A percentile compares a stretch with the other conserved stretches of the same genome.
Conservation (phyloP, 2,797 vertebrate species). For the Chiloscyllium punctatum region DNA sequence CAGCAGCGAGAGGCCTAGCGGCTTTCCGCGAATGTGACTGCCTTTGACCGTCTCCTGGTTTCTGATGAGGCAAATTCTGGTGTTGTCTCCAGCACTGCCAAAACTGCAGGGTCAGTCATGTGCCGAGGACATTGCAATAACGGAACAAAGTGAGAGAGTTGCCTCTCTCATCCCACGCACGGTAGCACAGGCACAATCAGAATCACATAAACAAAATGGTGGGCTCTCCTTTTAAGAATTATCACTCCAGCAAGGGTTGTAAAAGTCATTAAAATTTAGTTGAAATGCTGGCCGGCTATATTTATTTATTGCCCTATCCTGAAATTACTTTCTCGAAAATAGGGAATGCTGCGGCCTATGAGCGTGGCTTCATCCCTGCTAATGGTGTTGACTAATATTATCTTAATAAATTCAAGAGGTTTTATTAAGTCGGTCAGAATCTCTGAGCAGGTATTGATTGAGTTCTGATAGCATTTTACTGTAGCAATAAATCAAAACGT, state of each 20-base stretch:
- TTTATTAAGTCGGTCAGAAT: slow-evolving; percentile 10
- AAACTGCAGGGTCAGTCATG: background rate
- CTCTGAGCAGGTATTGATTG: slow-evolving; percentile 29
- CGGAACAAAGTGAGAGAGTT: background rate
- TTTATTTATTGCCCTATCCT: background rate
- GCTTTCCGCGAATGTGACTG: background rate
- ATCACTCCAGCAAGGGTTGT: background rate
- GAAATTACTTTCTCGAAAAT: slow-evolving; percentile 23
- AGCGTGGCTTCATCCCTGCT: background rate
- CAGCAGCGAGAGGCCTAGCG: background rate
- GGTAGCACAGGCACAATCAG: background rate
- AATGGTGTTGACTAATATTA: slow-evolving; percentile 33
- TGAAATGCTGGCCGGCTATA: background rate
- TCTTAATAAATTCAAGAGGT: slow-evolving; percentile 21
- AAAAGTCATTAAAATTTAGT: slow-evolving; percentile 2
- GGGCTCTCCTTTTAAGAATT: background rate
- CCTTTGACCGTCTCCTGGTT: background rate
- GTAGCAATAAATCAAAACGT: slow-evolving; percentile 22
- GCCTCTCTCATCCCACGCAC: background rate
- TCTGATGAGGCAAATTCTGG: no score
- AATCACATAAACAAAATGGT: background rate
- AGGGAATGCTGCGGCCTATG: background rate
- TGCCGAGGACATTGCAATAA: no score
- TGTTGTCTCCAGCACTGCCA: background rate
- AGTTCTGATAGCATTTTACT: slow-evolving; percentile 25